Percentiles rank a stretch among this genome's conserved stretches.
Evolutionary conservation across 1,140 invertebrate genomes (phyloP).

Genomic region (Streblospio benedicti): DNA sequence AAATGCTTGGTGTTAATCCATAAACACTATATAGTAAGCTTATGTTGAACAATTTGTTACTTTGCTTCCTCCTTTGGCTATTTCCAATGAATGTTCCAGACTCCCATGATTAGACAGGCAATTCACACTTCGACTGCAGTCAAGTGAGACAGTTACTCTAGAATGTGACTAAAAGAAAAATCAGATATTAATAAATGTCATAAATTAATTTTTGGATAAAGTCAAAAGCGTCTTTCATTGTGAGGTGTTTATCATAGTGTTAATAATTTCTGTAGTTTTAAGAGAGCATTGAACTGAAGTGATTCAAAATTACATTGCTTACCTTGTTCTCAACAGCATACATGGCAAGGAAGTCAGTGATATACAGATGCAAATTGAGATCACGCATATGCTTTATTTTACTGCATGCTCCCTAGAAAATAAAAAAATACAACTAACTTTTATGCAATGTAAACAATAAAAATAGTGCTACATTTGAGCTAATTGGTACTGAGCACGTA

Average conservation of each 20-base stretch:
- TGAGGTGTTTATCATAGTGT: not conserved
- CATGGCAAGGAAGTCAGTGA: conserved; percentile 27
- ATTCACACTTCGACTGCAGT: not conserved
- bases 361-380: conserved; percentile 32
- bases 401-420: conserved; percentile 28
- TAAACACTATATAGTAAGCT: too few species aligned
- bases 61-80: not conserved
- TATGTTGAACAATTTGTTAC: too few species aligned
- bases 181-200: not conserved
- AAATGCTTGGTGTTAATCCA: not conserved
- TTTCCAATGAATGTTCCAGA: not conserved
- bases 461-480: not conserved
- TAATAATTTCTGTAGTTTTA: not conserved
- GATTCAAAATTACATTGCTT: not conserved
- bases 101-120: not conserved
- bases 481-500: not conserved
- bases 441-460: not conserved
- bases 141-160: not conserved
- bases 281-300: not conserved
- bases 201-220: not conserved
- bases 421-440: not conserved
- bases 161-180: not conserved
- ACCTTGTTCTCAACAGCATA: conserved; percentile 40
- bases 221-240: not conserved
- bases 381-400: conserved; percentile 35